phyloP scores from a whole-genome alignment of 2,888 invertebrate genomes.

The Poecilus cupreus region DNA sequence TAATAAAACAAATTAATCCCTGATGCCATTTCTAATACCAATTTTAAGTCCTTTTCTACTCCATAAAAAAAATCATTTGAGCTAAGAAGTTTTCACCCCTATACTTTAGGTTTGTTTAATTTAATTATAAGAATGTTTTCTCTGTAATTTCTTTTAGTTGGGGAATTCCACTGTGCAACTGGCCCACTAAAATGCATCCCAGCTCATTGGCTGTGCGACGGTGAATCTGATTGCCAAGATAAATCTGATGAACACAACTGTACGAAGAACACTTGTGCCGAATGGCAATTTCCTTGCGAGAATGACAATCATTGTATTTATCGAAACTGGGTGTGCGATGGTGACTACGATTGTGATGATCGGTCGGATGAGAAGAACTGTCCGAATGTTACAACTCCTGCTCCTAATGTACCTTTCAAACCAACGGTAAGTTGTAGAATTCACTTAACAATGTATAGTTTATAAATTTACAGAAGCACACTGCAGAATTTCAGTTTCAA shows the following conservation, averaged over 20 bases:
- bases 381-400: slow-evolving; percentile 68
- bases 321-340: slow-evolving; percentile 87
- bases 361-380: slow-evolving; percentile 85
- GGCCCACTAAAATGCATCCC: slow-evolving; percentile 79
- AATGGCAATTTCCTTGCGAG: slow-evolving; percentile 82
- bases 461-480: not conserved
- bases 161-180: slow-evolving; percentile 77
- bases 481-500: not conserved
- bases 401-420: slow-evolving; percentile 63
- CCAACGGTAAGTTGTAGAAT: slow-evolving; percentile 53
- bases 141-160: slow-evolving; percentile 67
- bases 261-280: slow-evolving; percentile 79
- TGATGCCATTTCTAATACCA: too few relatives aligned
- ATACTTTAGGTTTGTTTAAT: too few relatives aligned
- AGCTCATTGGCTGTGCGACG: slow-evolving; percentile 82
- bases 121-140: too few relatives aligned
- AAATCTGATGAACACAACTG: slow-evolving; percentile 82
- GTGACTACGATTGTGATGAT: slow-evolving; percentile 83
- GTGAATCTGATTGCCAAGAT: slow-evolving; percentile 86
- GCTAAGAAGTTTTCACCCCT: too few relatives aligned
- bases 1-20: too few relatives aligned
- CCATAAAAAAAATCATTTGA: too few relatives aligned
- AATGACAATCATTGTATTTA: slow-evolving; percentile 79
- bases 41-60: too few relatives aligned
- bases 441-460: too few relatives aligned